Percentiles rank a stretch among this genome's conserved stretches.
Conservation (phyloP, 2,888 invertebrate genomes). For the Lycocerus yunnanus region DNA sequence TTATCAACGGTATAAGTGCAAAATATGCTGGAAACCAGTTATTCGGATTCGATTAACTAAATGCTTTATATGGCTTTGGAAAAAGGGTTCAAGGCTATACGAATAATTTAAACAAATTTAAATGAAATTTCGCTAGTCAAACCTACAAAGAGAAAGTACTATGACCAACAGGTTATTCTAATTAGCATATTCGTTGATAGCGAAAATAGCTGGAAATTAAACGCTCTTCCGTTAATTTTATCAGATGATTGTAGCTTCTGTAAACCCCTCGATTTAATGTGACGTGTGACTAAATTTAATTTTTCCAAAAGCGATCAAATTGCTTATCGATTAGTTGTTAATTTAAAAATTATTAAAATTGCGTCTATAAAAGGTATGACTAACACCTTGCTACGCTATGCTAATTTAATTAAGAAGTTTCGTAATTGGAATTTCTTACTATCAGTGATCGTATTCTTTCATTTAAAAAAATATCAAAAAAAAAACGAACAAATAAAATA, state of each 20-base stretch:
- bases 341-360: background rate
- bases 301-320: background rate
- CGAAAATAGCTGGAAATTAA: slow-evolving; percentile 1
- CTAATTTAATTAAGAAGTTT: background rate
- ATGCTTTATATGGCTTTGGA: background rate
- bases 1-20: background rate
- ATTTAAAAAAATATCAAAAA: background rate
- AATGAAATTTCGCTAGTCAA: background rate
- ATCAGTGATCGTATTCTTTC: background rate
- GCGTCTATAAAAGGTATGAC: background rate
- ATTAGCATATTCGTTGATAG: slow-evolving; percentile 2
- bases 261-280: background rate
- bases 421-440: background rate
- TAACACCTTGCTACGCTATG: background rate
- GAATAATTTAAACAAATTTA: background rate
- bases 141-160: background rate
- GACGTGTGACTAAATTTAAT: background rate
- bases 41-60: background rate
- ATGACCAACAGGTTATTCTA: slow-evolving; percentile 3
- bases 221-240: background rate
- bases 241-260: background rate
- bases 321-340: background rate
- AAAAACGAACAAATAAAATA: background rate
- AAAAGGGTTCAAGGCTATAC: background rate
- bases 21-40: background rate